A percentile compares a stretch with the other conserved stretches of the same genome.
phyloP scores from a whole-genome alignment of 2,113 vertebrate species.

The Datnioides undecimradiatus region DNA sequence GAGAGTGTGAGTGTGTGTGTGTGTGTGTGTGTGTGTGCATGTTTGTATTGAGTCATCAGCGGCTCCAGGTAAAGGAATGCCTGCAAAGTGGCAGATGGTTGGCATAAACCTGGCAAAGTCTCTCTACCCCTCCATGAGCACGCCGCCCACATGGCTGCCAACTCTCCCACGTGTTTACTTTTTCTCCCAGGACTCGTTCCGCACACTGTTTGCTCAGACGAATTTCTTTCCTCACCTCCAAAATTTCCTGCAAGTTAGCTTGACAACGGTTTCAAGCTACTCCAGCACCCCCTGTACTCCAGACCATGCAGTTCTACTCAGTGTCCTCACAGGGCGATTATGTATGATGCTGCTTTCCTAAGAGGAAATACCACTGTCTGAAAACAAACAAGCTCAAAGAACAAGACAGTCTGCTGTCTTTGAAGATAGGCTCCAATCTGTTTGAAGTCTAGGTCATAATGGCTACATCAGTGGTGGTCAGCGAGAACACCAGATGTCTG shows the following conservation, averaged over 20 bases:
- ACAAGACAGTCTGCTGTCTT: conserved; percentile 43
- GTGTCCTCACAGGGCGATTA: conserved; percentile 39
- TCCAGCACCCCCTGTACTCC: conserved; percentile 32
- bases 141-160: conserved; percentile 69
- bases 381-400: conserved; percentile 71
- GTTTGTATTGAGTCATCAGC: conserved; percentile 68
- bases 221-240: conserved; percentile 51
- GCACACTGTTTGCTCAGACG: conserved; percentile 55
- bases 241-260: conserved; percentile 35
- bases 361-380: conserved; percentile 74
- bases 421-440: conserved; percentile 51
- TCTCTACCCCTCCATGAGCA: conserved; percentile 41
- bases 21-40: conserved; percentile 4
- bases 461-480: conserved; percentile 12
- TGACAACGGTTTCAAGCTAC: conserved; percentile 17
- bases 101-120: conserved; percentile 64
- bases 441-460: conserved; percentile 66
- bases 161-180: conserved; percentile 69
- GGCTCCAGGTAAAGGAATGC: conserved; percentile 72
- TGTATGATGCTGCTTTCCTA: conserved; percentile 40
- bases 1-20: conserved; percentile 5
- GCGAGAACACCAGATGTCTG: conserved; percentile 11
- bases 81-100: conserved; percentile 77
- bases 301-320: not conserved
- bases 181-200: conserved; percentile 63